Evolutionary conservation across 1,140 invertebrate genomes (phyloP).

Genomic region (Belonocnema kinseyi): DNA sequence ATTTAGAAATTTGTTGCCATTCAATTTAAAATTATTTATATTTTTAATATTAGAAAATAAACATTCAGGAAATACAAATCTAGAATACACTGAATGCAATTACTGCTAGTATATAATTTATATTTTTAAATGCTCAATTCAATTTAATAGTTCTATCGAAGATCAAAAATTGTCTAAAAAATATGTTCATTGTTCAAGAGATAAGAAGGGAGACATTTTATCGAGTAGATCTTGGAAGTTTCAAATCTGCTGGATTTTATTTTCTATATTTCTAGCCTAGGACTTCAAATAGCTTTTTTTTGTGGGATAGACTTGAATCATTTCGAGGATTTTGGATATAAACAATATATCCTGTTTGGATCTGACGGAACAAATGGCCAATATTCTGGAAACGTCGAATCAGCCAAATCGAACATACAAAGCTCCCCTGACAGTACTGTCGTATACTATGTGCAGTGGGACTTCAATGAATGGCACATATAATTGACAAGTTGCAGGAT

Average conservation of each 20-base stretch:
- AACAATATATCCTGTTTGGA: not conserved
- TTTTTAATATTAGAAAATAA: no score
- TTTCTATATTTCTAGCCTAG: not conserved
- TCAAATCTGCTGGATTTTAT: not conserved
- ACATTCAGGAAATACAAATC: no score
- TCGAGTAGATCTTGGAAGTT: not conserved
- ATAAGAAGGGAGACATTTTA: no score
- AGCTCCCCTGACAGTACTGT: not conserved
- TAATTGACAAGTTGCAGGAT: not conserved
- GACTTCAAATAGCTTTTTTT: not conserved
- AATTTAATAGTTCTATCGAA: no score
- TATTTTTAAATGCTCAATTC: no score
- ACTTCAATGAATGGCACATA: not conserved
- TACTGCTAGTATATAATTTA: no score
- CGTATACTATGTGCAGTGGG: not conserved
- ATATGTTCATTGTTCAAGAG: no score
- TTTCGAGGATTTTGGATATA: not conserved
- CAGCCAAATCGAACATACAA: not conserved
- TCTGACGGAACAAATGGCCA: constrained; percentile 1
- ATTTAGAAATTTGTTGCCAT: no score
- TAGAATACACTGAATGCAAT: no score
- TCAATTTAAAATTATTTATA: no score
- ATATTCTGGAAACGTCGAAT: constrained; percentile 15
- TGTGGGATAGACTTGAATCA: not conserved
- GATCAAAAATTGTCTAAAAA: no score